Base-by-base conservation (phyloP, 1,140 invertebrate genomes). In the Diachasma alloeum region DNA sequence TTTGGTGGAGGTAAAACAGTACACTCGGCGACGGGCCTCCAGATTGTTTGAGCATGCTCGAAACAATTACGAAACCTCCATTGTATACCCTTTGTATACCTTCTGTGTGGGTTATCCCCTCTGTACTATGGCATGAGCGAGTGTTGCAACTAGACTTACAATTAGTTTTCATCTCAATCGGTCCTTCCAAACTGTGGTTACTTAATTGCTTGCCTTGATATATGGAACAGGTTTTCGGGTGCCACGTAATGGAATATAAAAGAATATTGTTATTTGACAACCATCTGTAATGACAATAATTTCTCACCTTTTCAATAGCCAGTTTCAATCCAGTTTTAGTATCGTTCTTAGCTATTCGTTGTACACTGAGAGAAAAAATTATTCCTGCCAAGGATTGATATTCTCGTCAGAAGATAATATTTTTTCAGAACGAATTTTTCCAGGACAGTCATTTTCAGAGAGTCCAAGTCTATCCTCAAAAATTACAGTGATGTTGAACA, bases 131-230 rank as follows among this genome's bases (percentile, higher is more conserved):
- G 68, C 19, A 66, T 66, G 19, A 66, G 13, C 59, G 17, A 74
- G 70, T 66, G 31, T 19, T 67, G 59, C 11, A 72, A 67, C 70
- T 68, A 68, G 71, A 77, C 69, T 78, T 70, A 74, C 66, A 70
- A 78, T 78, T 78, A 78, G 53, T 74, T 78, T 69, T 75, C 46
- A 15, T 74, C 59, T 74, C 48, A 71, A 53, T 78, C 68, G 48
- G 26, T 75, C 48, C 22, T 72, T 42, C 53, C 48, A n/a, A 63
- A 70, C 44, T 72, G 73, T 75, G 63, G 73, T 75, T 72, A 72
- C 19, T 72, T 77, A 77, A 77, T 77, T 77, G 66, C 75, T 77
- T 68, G 31, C 36, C 69, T 19, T 70, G 56, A 69, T 53, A 66
- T 76, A 66, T 76, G 37, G 48, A 44, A 31, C 59, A n/a, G 19